Evolutionary conservation across 1,140 invertebrate species (phyloP).

Genomic region (Pectinophora gossypiella): DNA sequence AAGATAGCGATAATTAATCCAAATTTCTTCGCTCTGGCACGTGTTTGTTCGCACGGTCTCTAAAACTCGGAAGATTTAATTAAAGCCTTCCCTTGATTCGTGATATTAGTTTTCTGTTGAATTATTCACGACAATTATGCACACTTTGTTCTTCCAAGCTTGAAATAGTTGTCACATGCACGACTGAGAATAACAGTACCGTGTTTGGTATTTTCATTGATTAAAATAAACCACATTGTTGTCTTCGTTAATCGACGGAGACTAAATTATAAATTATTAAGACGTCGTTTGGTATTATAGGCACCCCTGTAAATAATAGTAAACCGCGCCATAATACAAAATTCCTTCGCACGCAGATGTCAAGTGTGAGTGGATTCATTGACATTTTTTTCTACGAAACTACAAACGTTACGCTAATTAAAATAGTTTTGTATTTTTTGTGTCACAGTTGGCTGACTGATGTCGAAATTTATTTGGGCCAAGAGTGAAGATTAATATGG

Average conservation of each 20-base stretch:
- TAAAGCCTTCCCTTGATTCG: slow-evolving; percentile 35
- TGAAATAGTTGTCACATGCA: neutral
- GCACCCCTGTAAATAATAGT: neutral
- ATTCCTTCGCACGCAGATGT: slow-evolving; percentile 29
- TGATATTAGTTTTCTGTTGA: slow-evolving; percentile 38
- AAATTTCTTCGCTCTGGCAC: slow-evolving; percentile 40
- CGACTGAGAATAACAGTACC: too few species aligned
- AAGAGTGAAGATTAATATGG: slow-evolving; percentile 53
- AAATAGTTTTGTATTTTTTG: slow-evolving; percentile 67
- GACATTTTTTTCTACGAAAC: slow-evolving; percentile 49
- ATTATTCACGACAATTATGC: slow-evolving; percentile 14
- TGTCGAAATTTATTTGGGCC: slow-evolving; percentile 57
- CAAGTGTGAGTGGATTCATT: slow-evolving; percentile 48
- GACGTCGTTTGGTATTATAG: too few species aligned
- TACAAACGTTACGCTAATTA: slow-evolving; percentile 68
- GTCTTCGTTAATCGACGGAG: too few species aligned
- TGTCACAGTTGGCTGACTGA: slow-evolving; percentile 39
- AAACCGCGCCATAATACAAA: too few species aligned
- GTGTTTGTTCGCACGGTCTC: slow-evolving; percentile 28
- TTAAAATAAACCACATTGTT: too few species aligned
- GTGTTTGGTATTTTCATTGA: too few species aligned
- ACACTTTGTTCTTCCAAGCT: neutral
- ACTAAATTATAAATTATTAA: too few species aligned
- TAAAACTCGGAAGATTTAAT: slow-evolving; percentile 38
- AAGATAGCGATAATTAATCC: slow-evolving; percentile 48